Percentiles rank a stretch among this genome's conserved stretches.
These are phyloP conservation scores for Ceratothoa steindachneri DNA, from an alignment of 2,888 invertebrate species.

Conservation along the genomic window DNA sequence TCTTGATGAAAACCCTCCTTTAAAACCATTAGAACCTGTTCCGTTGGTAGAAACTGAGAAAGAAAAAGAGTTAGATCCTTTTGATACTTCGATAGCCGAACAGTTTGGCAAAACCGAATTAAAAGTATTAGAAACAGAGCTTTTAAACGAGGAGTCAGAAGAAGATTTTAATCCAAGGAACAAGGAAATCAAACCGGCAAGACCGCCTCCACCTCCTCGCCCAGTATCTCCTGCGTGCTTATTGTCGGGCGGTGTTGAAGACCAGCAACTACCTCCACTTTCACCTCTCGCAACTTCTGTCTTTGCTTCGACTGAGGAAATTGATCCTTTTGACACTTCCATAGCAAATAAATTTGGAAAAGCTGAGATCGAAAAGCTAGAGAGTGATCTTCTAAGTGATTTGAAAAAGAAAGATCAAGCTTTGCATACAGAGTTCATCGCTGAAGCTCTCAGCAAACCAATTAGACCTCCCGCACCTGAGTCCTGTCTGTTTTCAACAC, in stretches of 20 bases:
- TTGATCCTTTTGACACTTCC: conserved; percentile 48
- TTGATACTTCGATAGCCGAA: conserved; percentile 75
- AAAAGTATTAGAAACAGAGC: conserved; percentile 71
- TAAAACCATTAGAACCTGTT: conserved; percentile 18
- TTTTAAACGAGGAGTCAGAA: conserved; percentile 58
- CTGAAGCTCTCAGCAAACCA: neutral
- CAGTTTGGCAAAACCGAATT: conserved; percentile 70
- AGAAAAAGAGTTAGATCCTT: conserved; percentile 68
- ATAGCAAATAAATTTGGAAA: conserved; percentile 44
- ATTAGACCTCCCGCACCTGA: neutral
- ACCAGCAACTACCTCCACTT: conserved; percentile 26
- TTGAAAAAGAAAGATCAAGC: neutral
- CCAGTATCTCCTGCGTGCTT: conserved; percentile 18
- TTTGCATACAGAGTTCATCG: neutral
- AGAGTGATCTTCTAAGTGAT: conserved; percentile 63
- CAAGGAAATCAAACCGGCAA: conserved; percentile 31
- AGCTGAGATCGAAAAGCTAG: conserved; percentile 58
- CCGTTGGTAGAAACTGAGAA: conserved; percentile 53
- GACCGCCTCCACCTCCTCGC: conserved; percentile 1
- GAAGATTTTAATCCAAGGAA: conserved; percentile 49
- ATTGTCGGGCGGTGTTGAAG: conserved; percentile 2
- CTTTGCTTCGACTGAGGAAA: conserved; percentile 31
- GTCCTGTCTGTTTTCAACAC: conserved; percentile 15
- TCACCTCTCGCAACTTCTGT: conserved; percentile 20
- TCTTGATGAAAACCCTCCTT: conserved; percentile 24